phyloP scores from a whole-genome alignment of 2,113 vertebrate genomes.

The Otis tarda region DNA sequence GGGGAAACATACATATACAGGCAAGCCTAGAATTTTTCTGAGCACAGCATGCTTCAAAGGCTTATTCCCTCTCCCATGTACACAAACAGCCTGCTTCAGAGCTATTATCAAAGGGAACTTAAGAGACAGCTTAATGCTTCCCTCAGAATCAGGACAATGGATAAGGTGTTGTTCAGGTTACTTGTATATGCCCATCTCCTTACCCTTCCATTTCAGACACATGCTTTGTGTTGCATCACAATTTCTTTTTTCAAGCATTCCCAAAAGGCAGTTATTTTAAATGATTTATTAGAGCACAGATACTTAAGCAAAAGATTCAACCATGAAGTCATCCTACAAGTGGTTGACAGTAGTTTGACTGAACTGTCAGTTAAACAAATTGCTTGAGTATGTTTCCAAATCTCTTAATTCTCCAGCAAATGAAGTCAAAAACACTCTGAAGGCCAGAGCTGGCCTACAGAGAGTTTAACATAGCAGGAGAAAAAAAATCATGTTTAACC shows the following conservation, averaged over 20 bases:
- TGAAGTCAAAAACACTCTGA: neutral
- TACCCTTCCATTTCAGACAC: neutral
- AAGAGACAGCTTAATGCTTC: neutral
- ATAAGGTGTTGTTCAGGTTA: neutral
- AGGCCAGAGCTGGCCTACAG: neutral
- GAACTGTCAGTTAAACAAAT: constrained; percentile 12
- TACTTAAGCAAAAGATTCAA: neutral
- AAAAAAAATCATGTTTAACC: neutral
- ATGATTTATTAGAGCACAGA: neutral
- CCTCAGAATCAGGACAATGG: neutral
- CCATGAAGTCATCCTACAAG: neutral
- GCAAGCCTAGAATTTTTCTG: neutral
- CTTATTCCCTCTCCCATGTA: neutral
- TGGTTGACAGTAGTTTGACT: neutral
- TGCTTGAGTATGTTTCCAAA: constrained; percentile 3
- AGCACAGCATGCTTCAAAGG: neutral
- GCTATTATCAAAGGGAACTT: neutral
- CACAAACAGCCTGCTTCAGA: neutral
- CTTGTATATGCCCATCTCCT: neutral
- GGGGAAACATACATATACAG: neutral
- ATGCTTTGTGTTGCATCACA: neutral
- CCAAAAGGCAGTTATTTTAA: neutral
- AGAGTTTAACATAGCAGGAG: neutral
- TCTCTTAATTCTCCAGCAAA: constrained; percentile 2
- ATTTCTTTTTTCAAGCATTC: neutral